Evolutionary conservation across 2,797 vertebrate species (phyloP), one percentile per base, ranked within the genome.

Genomic region (Fringilla coelebs): DNA sequence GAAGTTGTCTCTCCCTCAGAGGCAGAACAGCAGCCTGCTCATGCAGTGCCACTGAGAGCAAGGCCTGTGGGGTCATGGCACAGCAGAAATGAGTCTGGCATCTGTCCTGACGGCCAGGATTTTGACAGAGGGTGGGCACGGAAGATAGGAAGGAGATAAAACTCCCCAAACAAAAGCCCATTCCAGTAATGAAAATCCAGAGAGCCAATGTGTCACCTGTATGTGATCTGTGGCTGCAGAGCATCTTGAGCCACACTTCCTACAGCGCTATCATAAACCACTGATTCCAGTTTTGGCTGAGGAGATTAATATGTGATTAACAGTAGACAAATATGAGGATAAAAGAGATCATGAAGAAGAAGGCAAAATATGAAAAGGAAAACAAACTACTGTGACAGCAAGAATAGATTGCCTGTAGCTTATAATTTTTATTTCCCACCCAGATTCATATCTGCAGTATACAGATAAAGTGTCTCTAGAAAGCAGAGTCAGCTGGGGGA

Each of bases 21-120:
- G 38, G 17, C 2, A 25, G 26, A 4, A n/a, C 25, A 51, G 28
- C 7, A 41, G 10, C 4, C 46, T 74, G 15, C 20, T 60, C 16
- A 45, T 7, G 12, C 29, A 48, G 5, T 12, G 48, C 8, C 28
- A 21, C 0, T 2, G 55, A 13, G 5, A 45, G 7, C 43, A 41
- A 36, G 13, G 38, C 26, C 68, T 52, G 55, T 45, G 24, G 18
- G 17, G 32, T 17, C 29, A 18, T 0, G 7, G 17, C 8, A 17
- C 7, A 41, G 18, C 18, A 57, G 29, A 52, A 48, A 55, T 31
- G 16, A 20, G 36, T n/a, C 12, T 17, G 26, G 21, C 4, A 15
- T 0, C 1, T 48, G 14, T 9, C 17, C 40, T 86, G 17, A 57
- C 17, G 52, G 21, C 12, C 43, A 65, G 12, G 13, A 66, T 17